Evolutionary conservation across 2,888 invertebrate species (phyloP), one percentile per base, ranked within the genome.

Genomic region (Drosophila nr. perissopoda): DNA sequence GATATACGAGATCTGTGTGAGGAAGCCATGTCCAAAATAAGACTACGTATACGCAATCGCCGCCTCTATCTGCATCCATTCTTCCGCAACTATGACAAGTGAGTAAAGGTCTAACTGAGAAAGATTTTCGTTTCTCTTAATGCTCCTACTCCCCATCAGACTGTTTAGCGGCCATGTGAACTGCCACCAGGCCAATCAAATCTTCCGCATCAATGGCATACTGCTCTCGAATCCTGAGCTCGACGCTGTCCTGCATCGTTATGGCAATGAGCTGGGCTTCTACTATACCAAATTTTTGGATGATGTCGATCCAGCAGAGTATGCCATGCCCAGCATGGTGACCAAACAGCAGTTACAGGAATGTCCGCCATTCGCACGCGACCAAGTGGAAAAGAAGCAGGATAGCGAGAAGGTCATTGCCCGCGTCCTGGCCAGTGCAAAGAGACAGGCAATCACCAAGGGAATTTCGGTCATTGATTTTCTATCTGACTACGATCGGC

Each of bases 231-330:
- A 94, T 54, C 94, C 94, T 82, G 96, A 96, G 90, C 92, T 96
- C 63, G 95, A 95, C 66, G 95, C 96, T 27, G 93, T 97, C 53
- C 95, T 96, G 90, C 94, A 94, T 82, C 94, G 96, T 76, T 97
- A 96, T 93, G 95, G 95, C 73, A 96, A 97, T 91, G 95, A 96
- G 90, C 92, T 95, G 89, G 97, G 97, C 29, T 97, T 97, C 92
- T 95, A 95, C 93, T 97, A 97, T 90, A 94, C 94, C 73, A 94
- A 94, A 82, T 95, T 97, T 81, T 93, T 97, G 61, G 94, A 95
- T 66, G 96, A 96, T 93, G 95, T 79, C 5, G 93, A 93, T 85
- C 92, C 93, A 3, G 88, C 90, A 0, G 92, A 92, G 68, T 93
- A 92, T 68, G 92, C 89, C 0, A 81, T 92, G 77, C 92, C 93